Conservation (phyloP, 2,888 invertebrate species). For the Nomada fucata region DNA sequence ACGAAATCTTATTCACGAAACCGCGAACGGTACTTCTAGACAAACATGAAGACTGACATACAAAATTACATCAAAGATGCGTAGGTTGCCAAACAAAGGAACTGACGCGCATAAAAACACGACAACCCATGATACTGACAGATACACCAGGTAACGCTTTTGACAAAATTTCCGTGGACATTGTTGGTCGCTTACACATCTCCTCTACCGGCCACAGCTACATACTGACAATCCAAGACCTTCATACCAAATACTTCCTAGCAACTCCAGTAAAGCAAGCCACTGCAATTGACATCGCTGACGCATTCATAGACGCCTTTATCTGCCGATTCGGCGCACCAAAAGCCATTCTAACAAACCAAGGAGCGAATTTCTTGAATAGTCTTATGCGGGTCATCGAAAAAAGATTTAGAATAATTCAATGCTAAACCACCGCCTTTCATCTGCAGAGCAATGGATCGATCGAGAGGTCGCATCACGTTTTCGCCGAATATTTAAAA, state of each 20-base stretch:
- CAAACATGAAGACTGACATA: conserved; percentile 8
- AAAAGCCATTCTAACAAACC: not conserved
- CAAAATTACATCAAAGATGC: conserved; percentile 30
- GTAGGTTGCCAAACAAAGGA: conserved; percentile 21
- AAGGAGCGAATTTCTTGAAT: not conserved
- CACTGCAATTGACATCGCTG: not conserved
- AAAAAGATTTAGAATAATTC: not conserved
- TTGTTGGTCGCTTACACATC: conserved; percentile 29
- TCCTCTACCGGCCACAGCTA: not conserved
- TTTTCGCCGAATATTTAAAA: not conserved
- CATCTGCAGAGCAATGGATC: not conserved
- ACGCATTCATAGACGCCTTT: not conserved
- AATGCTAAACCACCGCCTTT: not conserved
- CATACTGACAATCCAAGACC: not conserved
- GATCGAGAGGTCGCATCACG: not conserved
- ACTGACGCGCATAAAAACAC: conserved; percentile 6
- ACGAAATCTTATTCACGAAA: conserved; percentile 36
- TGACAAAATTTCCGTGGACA: conserved; percentile 52
- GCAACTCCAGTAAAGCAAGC: not conserved
- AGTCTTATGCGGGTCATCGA: not conserved
- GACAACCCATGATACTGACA: conserved; percentile 35
- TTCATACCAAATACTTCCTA: not conserved
- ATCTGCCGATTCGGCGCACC: not conserved
- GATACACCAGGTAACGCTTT: conserved; percentile 9
- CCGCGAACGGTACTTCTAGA: conserved; percentile 4